These are phyloP conservation scores for Phrynocephalus forsythii DNA, from an alignment of 2,797 vertebrate species.

Conservation along the genomic window DNA sequence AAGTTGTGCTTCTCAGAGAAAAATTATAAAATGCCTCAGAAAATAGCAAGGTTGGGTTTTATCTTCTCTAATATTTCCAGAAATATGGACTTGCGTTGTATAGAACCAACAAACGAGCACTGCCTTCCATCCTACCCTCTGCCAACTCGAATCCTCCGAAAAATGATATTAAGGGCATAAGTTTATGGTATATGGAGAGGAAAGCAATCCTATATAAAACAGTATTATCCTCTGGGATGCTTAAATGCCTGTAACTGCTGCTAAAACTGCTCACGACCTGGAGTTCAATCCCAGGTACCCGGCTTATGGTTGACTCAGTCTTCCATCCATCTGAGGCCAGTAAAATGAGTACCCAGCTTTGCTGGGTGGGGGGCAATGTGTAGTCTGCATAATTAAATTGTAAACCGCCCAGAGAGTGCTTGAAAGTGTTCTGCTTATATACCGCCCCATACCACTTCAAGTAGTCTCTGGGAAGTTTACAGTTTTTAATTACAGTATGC, in stretches of 20 bases:
- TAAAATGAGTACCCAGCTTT: no score
- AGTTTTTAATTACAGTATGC: no score
- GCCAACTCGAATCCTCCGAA: background rate
- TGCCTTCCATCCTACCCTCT: background rate
- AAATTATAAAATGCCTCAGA: background rate
- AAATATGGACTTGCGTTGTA: background rate
- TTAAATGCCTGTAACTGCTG: background rate
- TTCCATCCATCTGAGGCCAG: no score
- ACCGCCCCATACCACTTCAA: no score
- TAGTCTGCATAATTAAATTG: no score
- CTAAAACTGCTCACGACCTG: no score
- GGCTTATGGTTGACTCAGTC: no score
- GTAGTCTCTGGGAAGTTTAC: no score
- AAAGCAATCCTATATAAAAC: background rate
- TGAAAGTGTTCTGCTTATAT: no score
- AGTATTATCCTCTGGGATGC: background rate
- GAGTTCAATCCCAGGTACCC: no score
- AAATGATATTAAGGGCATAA: background rate
- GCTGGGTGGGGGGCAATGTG: no score
- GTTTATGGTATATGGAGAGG: background rate
- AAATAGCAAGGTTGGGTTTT: background rate
- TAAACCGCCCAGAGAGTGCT: no score
- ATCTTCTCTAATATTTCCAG: background rate
- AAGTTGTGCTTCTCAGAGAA: background rate
- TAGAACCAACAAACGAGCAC: background rate